Evolutionary conservation across 2,113 vertebrate genomes (phyloP), one percentile per base, ranked within the genome.

Genomic region (Reinhardtius hippoglossoides): DNA sequence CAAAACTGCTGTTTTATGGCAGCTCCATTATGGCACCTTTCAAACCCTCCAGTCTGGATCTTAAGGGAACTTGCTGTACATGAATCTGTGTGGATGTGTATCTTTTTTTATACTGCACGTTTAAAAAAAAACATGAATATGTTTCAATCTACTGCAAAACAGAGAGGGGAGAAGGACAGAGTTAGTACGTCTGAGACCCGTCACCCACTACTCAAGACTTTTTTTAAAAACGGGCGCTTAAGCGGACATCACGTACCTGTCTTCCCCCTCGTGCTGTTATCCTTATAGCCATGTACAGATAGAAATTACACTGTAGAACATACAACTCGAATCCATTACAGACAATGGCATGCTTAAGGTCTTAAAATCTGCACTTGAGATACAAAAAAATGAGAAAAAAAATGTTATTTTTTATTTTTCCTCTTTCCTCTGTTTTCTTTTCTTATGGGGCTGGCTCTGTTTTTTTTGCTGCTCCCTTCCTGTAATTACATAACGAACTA

Each of bases 341-440:
- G 88, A 90, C 83, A 83, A 94, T 81, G 92, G 94, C 94, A 95
- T 95, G 94, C 92, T 94, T 93, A 94, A 87, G 83, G 87, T 90
- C 88, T 94, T 93, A 88, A 89, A 93, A 92, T 89, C 89, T 94
- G 93, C 93, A 94, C 92, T 94, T 88, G 73, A 87, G 50, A 77
- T 89, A 83, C 87, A 80, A 61, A 48, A 42, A 42, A 4, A 77
- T 18, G 31, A 52, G 0, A 35, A 13, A 70, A 91, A 81, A 87
- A 91, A 85, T 13, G 14, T 12, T 58, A 77, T 48, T 67, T 85
- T 83, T 89, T 76, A 50, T 83, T 86, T 84, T 75, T 74, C 67
- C 21, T 56, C 57, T 85, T 50, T 54, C 50, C 50, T 54, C 50
- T 54, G 16, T n/a, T 54, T 89, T 86, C 44, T 83, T 90, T 90